These are phyloP conservation scores for Gopherus flavomarginatus DNA, from an alignment of 2,113 vertebrate genomes.

Conservation along the genomic window DNA sequence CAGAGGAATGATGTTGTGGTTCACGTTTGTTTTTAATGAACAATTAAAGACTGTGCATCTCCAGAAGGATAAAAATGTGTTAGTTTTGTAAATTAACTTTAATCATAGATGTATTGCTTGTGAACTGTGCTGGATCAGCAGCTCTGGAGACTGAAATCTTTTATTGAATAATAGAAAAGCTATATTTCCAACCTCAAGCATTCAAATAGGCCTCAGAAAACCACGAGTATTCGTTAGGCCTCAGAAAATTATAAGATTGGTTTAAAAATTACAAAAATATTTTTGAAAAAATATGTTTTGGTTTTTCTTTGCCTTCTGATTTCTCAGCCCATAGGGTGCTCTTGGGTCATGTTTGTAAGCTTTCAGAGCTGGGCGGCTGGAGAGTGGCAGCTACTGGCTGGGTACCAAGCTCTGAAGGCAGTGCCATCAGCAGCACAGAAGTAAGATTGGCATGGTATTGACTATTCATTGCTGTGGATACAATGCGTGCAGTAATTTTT, in stretches of 20 bases:
- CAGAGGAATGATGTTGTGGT: background rate
- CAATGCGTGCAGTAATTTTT: too few relatives aligned
- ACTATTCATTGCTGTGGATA: too few relatives aligned
- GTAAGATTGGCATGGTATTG: too few relatives aligned
- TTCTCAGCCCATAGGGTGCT: too few relatives aligned
- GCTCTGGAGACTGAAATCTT: background rate
- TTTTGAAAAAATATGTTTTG: too few relatives aligned
- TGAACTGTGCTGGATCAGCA: background rate
- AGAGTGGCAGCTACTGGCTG: too few relatives aligned
- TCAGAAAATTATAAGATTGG: background rate
- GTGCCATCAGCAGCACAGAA: too few relatives aligned
- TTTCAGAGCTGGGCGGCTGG: too few relatives aligned
- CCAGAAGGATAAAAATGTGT: background rate
- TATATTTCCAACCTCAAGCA: background rate
- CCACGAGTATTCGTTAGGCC: background rate
- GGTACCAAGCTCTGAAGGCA: too few relatives aligned
- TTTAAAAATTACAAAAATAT: accelerated
- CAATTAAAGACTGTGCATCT: background rate
- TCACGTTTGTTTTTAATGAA: background rate
- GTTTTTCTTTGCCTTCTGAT: too few relatives aligned
- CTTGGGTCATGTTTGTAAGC: too few relatives aligned
- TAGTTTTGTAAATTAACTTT: background rate
- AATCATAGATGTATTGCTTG: background rate
- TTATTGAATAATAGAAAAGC: background rate
- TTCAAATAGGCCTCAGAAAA: background rate